A percentile compares a stretch with the other conserved stretches of the same genome.
Evolutionary conservation across 1,140 invertebrate genomes (phyloP).

Genomic region (Xylocopa sonorina): DNA sequence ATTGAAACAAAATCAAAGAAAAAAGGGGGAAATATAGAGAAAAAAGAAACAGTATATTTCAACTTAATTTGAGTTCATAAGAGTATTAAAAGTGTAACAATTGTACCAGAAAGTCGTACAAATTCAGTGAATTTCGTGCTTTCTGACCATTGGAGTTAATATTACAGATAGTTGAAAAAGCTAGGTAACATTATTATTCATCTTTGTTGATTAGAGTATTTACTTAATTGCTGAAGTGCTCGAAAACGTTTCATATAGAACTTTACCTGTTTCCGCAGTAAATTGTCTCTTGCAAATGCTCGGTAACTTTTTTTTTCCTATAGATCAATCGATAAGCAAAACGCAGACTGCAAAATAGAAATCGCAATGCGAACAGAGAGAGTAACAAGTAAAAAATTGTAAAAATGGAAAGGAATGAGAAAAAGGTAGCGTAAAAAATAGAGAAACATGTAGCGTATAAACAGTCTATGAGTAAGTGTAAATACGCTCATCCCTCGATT

Average conservation of each 20-base stretch:
- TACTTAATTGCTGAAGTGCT: not conserved
- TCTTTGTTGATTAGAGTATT: not conserved
- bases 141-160: not conserved
- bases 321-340: too few species aligned
- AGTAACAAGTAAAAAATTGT: not conserved
- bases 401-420: not conserved
- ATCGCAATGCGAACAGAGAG: not conserved
- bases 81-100: slow-evolving; percentile 1
- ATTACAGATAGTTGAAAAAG: not conserved
- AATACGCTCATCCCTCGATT: too few species aligned
- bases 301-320: not conserved
- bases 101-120: not conserved
- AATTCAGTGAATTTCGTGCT: slow-evolving; percentile 14
- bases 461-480: not conserved
- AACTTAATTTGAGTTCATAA: not conserved
- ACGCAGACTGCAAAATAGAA: not conserved
- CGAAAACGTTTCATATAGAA: not conserved
- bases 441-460: not conserved
- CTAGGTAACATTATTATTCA: not conserved
- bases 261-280: not conserved
- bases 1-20: too few species aligned
- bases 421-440: not conserved
- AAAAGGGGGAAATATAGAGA: not conserved
- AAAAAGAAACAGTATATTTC: not conserved
- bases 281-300: not conserved